Percentiles rank a stretch among this genome's conserved stretches.
These are phyloP conservation scores for Neosilurus mollespiculum DNA, from an alignment of 2,797 vertebrate genomes.

Conservation along the genomic window DNA sequence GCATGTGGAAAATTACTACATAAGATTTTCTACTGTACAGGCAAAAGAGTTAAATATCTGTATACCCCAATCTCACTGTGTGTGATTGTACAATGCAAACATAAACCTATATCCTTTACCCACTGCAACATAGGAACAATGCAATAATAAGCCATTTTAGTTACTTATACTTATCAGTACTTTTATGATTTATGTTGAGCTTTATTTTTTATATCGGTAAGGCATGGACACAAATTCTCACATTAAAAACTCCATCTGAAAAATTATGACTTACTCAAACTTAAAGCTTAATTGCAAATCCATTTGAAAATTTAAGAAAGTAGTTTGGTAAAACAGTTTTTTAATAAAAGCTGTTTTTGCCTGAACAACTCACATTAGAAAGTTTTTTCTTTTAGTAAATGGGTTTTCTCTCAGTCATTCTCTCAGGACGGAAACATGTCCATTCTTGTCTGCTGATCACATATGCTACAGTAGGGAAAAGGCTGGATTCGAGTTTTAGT, in stretches of 20 bases:
- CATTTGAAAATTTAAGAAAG: background rate
- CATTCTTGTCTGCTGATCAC: background rate
- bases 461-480: background rate
- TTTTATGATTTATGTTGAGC: background rate
- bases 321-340: background rate
- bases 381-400: slow-evolving; percentile 1
- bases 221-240: background rate
- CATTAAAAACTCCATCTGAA: background rate
- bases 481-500: background rate
- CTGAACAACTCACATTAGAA: background rate
- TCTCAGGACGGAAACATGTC: background rate
- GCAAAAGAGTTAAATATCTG: background rate
- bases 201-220: background rate
- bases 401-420: background rate
- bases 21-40: background rate
- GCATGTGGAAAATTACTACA: background rate
- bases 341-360: background rate
- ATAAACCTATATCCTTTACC: background rate
- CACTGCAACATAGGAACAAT: background rate
- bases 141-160: background rate
- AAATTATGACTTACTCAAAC: background rate
- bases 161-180: background rate
- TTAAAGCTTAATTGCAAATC: background rate
- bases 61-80: background rate
- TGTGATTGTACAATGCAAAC: background rate